phyloP scores from a whole-genome alignment of 2,113 vertebrate species.

The Rhinichthys klamathensis region DNA sequence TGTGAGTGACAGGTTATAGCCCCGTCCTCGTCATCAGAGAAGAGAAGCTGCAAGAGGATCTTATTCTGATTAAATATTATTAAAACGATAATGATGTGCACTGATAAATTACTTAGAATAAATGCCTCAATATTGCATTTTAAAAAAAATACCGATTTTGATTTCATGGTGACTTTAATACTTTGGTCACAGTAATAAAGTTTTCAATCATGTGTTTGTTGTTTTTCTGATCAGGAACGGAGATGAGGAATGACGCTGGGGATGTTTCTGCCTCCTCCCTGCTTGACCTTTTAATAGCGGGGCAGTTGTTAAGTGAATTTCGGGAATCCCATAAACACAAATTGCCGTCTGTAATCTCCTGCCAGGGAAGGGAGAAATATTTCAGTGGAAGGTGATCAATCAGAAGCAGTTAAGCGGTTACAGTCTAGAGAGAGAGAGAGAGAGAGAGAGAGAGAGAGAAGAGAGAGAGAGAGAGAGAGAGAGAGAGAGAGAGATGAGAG shows the following conservation, averaged over 20 bases:
- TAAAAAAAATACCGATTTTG: not conserved
- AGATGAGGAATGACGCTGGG: slow-evolving; percentile 2
- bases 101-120: too few relatives aligned
- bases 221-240: slow-evolving; percentile 15
- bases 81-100: too few relatives aligned
- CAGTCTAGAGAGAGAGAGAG: slow-evolving; percentile 17
- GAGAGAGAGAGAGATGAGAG: not conserved
- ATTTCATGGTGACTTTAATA: not conserved
- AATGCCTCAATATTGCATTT: too few relatives aligned
- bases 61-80: too few relatives aligned
- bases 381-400: slow-evolving; percentile 61
- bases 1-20: too few relatives aligned
- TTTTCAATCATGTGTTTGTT: not conserved
- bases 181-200: not conserved
- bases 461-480: not conserved
- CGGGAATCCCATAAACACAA: slow-evolving; percentile 70
- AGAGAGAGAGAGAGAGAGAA: not conserved
- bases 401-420: slow-evolving; percentile 58
- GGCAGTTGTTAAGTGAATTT: slow-evolving; percentile 64
- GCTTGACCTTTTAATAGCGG: slow-evolving; percentile 65
- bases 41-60: too few relatives aligned
- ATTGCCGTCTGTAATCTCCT: slow-evolving; percentile 66
- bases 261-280: slow-evolving; percentile 30
- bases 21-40: too few relatives aligned
- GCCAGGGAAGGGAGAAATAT: slow-evolving; percentile 66